Evolutionary conservation across 2,113 vertebrate genomes (phyloP).

Genomic region (Arenaria interpres): DNA sequence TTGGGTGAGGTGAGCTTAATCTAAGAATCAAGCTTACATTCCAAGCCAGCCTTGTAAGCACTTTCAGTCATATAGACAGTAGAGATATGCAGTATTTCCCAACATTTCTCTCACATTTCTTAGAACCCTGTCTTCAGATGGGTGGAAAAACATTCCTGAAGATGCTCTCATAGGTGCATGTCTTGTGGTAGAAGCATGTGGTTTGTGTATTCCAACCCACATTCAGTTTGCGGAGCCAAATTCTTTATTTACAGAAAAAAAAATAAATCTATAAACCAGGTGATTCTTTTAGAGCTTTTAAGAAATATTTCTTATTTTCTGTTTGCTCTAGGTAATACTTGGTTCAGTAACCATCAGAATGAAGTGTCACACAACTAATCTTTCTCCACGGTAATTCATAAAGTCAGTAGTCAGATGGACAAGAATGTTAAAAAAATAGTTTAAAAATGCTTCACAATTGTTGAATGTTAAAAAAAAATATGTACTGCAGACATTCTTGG

Average conservation of each 20-base stretch:
- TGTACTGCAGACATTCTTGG: not conserved
- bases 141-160: not conserved
- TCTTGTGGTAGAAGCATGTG: not conserved
- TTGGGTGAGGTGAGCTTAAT: not conserved
- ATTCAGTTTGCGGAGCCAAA: not conserved
- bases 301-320: not conserved
- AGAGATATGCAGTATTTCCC: not conserved
- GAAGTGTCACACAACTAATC: not conserved
- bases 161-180: not conserved
- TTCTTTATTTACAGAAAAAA: not conserved
- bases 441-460: not conserved
- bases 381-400: not conserved
- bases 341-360: not conserved
- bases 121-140: not conserved
- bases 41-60: not conserved
- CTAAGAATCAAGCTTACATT: not conserved
- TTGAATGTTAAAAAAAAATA: not conserved
- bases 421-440: not conserved
- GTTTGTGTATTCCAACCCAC: not conserved
- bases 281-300: not conserved
- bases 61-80: not conserved
- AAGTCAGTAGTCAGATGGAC: not conserved
- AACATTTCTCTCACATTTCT: not conserved
- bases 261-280: not conserved
- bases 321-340: not conserved